These are phyloP conservation scores for Ectemnius continuus DNA, from an alignment of 2,888 invertebrate species.

Conservation along the genomic window DNA sequence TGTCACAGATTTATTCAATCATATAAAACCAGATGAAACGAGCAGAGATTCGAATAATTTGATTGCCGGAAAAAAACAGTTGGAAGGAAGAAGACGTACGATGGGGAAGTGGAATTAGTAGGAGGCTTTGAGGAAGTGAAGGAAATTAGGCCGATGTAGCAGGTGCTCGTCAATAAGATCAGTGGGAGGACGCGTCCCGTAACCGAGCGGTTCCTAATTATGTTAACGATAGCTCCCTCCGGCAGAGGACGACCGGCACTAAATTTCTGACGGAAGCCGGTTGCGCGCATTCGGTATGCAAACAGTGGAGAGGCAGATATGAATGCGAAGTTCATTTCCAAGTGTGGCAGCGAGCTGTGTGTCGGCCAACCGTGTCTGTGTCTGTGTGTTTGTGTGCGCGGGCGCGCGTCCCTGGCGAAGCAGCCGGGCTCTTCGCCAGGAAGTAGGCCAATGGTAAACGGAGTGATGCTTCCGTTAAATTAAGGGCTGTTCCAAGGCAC, in stretches of 20 bases:
- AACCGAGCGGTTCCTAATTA: background rate
- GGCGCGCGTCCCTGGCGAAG: background rate
- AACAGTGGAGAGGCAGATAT: conserved; percentile 5
- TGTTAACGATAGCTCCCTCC: background rate
- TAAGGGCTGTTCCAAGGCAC: conserved; percentile 6
- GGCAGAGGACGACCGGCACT: background rate
- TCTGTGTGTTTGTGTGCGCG: too few species aligned
- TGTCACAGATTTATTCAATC: too few species aligned
- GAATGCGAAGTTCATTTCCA: conserved; percentile 10
- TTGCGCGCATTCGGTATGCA: conserved; percentile 7
- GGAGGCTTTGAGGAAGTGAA: too few species aligned
- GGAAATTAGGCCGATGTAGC: too few species aligned
- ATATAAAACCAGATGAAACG: too few species aligned
- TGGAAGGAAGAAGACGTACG: too few species aligned
- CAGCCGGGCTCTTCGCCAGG: conserved; percentile 1
- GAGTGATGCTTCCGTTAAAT: conserved; percentile 10
- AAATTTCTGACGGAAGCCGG: too few species aligned
- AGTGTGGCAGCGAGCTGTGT: background rate
- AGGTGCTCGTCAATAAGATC: background rate
- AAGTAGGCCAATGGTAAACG: conserved; percentile 17
- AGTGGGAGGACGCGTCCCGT: background rate
- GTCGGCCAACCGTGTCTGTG: background rate
- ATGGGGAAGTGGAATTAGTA: too few species aligned
- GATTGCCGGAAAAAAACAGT: too few species aligned
- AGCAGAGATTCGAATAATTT: too few species aligned